These are phyloP conservation scores for Paraescarpia echinospica DNA, from an alignment of 1,140 invertebrate species.

Conservation along the genomic window DNA sequence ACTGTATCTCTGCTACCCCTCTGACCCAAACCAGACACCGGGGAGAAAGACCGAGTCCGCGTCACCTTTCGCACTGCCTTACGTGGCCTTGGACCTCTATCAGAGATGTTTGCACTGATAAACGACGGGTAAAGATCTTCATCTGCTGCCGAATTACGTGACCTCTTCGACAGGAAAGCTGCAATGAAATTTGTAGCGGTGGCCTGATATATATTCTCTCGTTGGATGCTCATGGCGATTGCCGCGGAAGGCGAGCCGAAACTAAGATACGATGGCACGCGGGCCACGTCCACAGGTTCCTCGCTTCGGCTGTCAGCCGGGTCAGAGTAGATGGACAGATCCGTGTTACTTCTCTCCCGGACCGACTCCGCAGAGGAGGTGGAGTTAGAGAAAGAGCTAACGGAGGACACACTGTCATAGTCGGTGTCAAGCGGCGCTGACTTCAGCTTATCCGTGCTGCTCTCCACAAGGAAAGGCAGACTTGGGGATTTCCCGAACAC, in stretches of 20 bases:
- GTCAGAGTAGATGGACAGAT: background rate
- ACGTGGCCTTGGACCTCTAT: background rate
- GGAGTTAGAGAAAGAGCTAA: background rate
- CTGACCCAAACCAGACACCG: background rate
- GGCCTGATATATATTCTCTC: background rate
- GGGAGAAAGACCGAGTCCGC: background rate
- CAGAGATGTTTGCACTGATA: background rate
- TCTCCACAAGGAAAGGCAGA: slow-evolving; percentile 18
- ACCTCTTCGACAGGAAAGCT: background rate
- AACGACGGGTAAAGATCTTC: background rate
- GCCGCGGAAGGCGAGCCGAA: background rate
- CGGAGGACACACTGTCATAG: slow-evolving; percentile 15
- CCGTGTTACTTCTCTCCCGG: background rate
- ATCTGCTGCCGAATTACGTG: background rate
- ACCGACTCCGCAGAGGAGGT: background rate
- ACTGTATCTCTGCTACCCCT: background rate
- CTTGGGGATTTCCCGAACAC: slow-evolving; percentile 2
- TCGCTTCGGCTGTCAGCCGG: background rate
- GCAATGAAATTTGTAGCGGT: background rate
- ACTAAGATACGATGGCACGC: background rate
- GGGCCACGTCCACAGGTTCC: background rate
- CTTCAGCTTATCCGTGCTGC: slow-evolving; percentile 19
- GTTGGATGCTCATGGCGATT: background rate
- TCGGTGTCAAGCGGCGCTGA: background rate
- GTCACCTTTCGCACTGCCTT: background rate